Conservation (phyloP, 2,888 invertebrate species). For the Emmelina monodactyla region DNA sequence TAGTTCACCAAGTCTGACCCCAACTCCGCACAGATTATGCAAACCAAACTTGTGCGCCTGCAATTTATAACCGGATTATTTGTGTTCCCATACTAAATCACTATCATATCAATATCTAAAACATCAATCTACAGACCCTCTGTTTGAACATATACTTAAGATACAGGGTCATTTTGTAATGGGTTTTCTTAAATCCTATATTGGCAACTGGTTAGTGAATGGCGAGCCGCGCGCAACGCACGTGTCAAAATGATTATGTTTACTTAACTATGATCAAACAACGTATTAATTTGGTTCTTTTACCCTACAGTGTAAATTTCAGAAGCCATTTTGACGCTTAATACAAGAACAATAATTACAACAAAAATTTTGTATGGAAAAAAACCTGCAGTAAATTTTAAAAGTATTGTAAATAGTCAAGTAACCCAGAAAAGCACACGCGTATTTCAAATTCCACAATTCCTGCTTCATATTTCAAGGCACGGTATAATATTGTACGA, state of each 20-base stretch:
- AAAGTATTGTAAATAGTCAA: too few relatives aligned
- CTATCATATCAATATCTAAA: conserved; percentile 60
- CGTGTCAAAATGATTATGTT: conserved; percentile 59
- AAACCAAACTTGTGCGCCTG: too few relatives aligned
- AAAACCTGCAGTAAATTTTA: too few relatives aligned
- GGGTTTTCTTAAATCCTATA: conserved; percentile 57
- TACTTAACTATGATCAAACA: conserved; percentile 62
- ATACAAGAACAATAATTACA: too few relatives aligned
- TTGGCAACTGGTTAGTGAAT: conserved; percentile 27
- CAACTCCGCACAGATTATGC: too few relatives aligned
- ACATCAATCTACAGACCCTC: conserved; percentile 51
- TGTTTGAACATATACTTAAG: conserved; percentile 60
- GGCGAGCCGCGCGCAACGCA: conserved; percentile 40
- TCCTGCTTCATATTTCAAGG: too few relatives aligned
- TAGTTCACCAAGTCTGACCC: too few relatives aligned
- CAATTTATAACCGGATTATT: conserved; percentile 30
- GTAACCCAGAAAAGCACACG: too few relatives aligned
- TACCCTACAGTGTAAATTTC: conserved; percentile 52
- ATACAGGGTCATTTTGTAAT: conserved; percentile 45
- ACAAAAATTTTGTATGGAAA: too few relatives aligned
- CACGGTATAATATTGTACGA: background rate
- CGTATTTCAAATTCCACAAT: too few relatives aligned
- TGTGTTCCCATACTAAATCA: conserved; percentile 55
- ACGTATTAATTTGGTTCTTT: conserved; percentile 61
- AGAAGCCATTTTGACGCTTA: conserved; percentile 34